phyloP scores from a whole-genome alignment of 2,797 vertebrate genomes.

The Gorsachius magnificus region DNA sequence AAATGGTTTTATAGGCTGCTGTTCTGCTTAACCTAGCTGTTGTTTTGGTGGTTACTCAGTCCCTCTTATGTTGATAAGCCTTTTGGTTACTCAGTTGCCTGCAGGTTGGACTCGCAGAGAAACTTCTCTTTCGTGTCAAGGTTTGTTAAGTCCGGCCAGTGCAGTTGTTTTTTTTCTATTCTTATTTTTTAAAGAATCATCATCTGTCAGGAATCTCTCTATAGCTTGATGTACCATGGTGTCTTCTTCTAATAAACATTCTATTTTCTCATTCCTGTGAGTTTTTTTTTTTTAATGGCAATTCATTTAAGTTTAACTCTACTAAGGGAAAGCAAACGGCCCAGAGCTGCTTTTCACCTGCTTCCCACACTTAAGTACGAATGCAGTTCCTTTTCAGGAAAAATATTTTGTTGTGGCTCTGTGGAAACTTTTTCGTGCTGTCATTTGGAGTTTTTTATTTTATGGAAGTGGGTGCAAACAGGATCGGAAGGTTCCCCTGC shows the following conservation, averaged over 20 bases:
- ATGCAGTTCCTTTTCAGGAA: background rate
- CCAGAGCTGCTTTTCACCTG: background rate
- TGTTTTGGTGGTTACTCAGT: slow-evolving; percentile 47
- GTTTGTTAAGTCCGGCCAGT: slow-evolving; percentile 14
- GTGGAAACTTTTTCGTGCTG: background rate
- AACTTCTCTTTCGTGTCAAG: slow-evolving; percentile 62
- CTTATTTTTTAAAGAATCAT: slow-evolving; percentile 34
- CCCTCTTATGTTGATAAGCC: background rate
- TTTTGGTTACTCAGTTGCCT: slow-evolving; percentile 48
- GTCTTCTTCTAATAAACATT: slow-evolving; percentile 75
- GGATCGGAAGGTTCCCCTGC: background rate
- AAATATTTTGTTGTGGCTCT: background rate
- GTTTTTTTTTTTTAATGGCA: slow-evolving; percentile 28
- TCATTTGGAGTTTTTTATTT: background rate
- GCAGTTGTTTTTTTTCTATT: background rate
- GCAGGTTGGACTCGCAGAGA: slow-evolving; percentile 35
- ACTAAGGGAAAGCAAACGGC: background rate
- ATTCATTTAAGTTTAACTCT: background rate
- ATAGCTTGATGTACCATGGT: slow-evolving; percentile 48
- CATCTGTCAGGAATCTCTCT: slow-evolving; percentile 39
- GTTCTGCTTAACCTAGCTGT: slow-evolving; percentile 46
- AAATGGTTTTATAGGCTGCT: slow-evolving; percentile 55
- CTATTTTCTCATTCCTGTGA: slow-evolving; percentile 71
- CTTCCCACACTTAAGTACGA: background rate
- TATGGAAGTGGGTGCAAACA: background rate